phyloP scores from a whole-genome alignment of 1,140 invertebrate species.

The Leptinotarsa texana region DNA sequence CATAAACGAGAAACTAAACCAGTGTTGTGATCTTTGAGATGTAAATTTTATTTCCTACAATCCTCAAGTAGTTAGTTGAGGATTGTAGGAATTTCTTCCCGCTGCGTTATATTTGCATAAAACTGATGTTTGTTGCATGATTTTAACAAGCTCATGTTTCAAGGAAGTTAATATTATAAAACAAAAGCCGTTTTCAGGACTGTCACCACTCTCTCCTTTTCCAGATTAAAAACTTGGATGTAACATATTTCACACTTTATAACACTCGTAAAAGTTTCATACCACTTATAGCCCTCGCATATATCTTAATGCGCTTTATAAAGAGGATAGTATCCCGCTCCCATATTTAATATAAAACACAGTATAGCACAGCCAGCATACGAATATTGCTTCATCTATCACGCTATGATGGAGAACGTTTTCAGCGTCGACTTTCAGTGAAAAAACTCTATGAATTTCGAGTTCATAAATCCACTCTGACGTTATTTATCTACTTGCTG shows the following conservation, averaged over 20 bases:
- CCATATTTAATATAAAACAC: conserved; percentile 4
- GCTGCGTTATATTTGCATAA: too few relatives aligned
- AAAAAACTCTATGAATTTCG: background rate
- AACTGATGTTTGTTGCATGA: too few relatives aligned
- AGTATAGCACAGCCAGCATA: background rate
- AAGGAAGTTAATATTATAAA: too few relatives aligned
- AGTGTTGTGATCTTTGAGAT: too few relatives aligned
- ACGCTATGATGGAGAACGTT: background rate
- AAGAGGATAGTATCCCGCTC: background rate
- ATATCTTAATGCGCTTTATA: conserved; percentile 2
- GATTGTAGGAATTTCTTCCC: too few relatives aligned
- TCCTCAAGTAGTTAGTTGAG: too few relatives aligned
- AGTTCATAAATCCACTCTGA: background rate
- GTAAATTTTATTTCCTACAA: too few relatives aligned
- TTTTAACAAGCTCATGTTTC: too few relatives aligned
- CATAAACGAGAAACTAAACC: too few relatives aligned
- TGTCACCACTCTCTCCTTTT: background rate
- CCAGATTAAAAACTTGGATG: conserved; percentile 1
- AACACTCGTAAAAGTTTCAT: background rate
- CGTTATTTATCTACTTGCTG: background rate
- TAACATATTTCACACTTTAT: conserved; percentile 1
- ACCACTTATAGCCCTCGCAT: background rate
- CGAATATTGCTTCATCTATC: conserved; percentile 6
- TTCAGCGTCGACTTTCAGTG: background rate
- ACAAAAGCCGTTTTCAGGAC: too few relatives aligned